These are phyloP conservation scores for Glyptemys insculpta DNA, from an alignment of 2,797 vertebrate genomes.

Conservation along the genomic window DNA sequence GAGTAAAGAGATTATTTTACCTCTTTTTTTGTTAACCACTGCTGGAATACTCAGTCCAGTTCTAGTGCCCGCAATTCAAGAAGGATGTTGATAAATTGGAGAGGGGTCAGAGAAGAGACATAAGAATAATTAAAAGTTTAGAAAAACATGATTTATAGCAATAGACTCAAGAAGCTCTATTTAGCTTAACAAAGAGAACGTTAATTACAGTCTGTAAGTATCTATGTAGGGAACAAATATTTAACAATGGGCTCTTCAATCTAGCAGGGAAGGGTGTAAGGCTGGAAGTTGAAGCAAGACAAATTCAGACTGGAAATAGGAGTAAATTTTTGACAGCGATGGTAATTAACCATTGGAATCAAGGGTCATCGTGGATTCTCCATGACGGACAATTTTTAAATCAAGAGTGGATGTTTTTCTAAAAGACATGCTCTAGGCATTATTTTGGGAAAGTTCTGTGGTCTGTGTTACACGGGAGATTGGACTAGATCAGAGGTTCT, in stretches of 20 bases:
- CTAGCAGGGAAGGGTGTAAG: too few species aligned
- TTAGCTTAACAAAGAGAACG: too few species aligned
- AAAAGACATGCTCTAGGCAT: neutral
- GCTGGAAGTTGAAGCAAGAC: neutral
- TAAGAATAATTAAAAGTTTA: too few species aligned
- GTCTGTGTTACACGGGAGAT: neutral
- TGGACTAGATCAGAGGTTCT: neutral
- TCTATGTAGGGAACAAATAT: too few species aligned
- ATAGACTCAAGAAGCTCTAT: too few species aligned
- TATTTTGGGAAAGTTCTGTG: neutral
- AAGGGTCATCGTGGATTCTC: neutral
- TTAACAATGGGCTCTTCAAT: too few species aligned
- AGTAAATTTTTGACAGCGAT: neutral
- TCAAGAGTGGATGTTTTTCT: neutral
- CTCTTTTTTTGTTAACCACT: too few species aligned
- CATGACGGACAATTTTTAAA: neutral
- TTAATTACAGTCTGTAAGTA: too few species aligned
- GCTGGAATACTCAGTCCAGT: neutral
- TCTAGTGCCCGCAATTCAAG: neutral
- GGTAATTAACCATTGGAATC: neutral
- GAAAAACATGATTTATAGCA: too few species aligned
- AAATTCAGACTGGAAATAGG: neutral
- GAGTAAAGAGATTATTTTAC: neutral
- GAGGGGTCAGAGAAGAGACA: too few species aligned
- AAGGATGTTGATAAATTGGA: neutral